phyloP scores from a whole-genome alignment of 2,797 vertebrate species.

The Syngnathus acus region DNA sequence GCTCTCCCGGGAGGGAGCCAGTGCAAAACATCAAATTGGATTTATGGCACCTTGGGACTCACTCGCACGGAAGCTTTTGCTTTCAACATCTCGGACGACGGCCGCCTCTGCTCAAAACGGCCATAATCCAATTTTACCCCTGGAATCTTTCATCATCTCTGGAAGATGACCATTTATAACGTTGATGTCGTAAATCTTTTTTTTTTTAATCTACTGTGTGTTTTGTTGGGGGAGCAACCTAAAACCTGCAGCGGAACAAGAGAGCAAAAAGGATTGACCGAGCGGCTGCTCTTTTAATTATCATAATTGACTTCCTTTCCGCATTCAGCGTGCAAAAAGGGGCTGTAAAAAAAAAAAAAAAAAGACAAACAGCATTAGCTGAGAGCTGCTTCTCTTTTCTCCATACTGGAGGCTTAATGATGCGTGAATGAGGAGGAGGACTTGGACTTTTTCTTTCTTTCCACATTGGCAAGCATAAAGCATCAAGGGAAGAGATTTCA shows the following conservation, averaged over 20 bases:
- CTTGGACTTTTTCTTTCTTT: slow-evolving; percentile 10
- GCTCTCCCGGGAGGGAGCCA: slow-evolving; percentile 14
- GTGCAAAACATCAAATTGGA: slow-evolving; percentile 6
- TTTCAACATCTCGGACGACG: too few species aligned
- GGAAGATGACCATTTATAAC: too few species aligned
- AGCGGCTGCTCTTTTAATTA: slow-evolving; percentile 34
- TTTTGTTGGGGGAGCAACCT: too few species aligned
- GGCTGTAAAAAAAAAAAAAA: slow-evolving; percentile 45
- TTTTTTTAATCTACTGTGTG: too few species aligned
- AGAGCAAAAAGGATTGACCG: slow-evolving; percentile 10
- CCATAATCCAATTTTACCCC: too few species aligned
- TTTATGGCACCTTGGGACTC: slow-evolving; percentile 9
- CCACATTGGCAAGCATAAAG: slow-evolving; percentile 19
- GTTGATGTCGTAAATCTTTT: too few species aligned
- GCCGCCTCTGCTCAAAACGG: too few species aligned
- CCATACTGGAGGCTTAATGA: slow-evolving; percentile 56
- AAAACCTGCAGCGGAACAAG: slow-evolving; percentile 26
- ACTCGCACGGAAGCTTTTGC: too few species aligned
- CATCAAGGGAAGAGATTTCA: too few species aligned
- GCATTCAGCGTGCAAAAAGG: slow-evolving; percentile 42
- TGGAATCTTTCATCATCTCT: too few species aligned
- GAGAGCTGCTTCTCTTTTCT: slow-evolving; percentile 44
- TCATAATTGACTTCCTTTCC: slow-evolving; percentile 28
- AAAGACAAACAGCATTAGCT: slow-evolving; percentile 51
- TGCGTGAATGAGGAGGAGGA: slow-evolving; percentile 32